phyloP scores from a whole-genome alignment of 1,140 invertebrate species.

The Hypothenemus hampei region DNA sequence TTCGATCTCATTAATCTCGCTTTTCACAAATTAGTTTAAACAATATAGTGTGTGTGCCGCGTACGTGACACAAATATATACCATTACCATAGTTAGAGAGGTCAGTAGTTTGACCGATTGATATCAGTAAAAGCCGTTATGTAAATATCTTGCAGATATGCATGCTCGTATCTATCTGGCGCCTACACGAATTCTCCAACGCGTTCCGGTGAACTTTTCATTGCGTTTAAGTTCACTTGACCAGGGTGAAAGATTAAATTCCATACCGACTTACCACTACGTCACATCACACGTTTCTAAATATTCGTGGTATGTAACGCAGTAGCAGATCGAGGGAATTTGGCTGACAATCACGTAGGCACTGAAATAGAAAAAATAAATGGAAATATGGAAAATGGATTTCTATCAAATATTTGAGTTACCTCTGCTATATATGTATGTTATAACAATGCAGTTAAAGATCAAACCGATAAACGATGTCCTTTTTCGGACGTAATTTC shows the following conservation, averaged over 20 bases:
- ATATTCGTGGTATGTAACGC: slow-evolving; percentile 37
- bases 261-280: slow-evolving; percentile 43
- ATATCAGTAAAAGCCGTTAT: slow-evolving; percentile 14
- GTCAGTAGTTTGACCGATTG: slow-evolving; percentile 20
- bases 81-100: slow-evolving; percentile 5
- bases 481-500: background rate
- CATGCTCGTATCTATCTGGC: slow-evolving; percentile 4
- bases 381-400: no score
- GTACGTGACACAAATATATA: no score
- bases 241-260: slow-evolving; percentile 18
- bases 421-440: slow-evolving; percentile 12
- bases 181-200: slow-evolving; percentile 10
- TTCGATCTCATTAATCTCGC: no score
- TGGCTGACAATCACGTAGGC: no score
- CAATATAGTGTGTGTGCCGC: no score
- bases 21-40: no score
- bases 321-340: slow-evolving; percentile 40
- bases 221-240: background rate
- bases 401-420: no score
- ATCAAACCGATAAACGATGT: background rate
- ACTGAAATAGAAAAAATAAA: no score
- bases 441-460: slow-evolving; percentile 5
- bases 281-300: slow-evolving; percentile 42
- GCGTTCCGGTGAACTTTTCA: background rate
- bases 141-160: slow-evolving; percentile 18